Evolutionary conservation across 2,113 vertebrate genomes (phyloP), one percentile per base, ranked within the genome.

Genomic region (Stegostoma tigrinum): DNA sequence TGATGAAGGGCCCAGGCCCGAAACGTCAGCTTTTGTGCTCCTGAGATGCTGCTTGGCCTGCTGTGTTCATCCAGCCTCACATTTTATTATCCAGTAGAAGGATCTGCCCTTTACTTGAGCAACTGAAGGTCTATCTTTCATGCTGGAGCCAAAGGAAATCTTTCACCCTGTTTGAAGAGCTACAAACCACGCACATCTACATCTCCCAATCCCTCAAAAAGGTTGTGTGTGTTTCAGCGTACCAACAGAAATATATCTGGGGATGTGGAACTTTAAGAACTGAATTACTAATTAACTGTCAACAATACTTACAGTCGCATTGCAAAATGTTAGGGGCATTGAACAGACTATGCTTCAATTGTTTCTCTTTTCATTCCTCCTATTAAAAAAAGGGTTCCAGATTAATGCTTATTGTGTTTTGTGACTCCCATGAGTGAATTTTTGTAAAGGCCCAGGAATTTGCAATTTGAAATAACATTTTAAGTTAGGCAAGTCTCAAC

Each of bases 261-360:
- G 91, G 91, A 94, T 30, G 42, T 94, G 67, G n/a, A 94, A 70
- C 21, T 70, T 94, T 70, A 42, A 5, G 67, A 48, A 70, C 93
- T 70, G 38, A 94, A 94, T 94, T 45, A 94, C 93, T 70, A 94
- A 94, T 94, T 48, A 94, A 94, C 38, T 94, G 61, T 70, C 93
- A 94, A 94, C 72, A 70, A 94, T 42, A 94, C 38, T 70, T 48
- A 94, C 48, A 38, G 61, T 70, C 48, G 67, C 93, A 70, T 27
- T 70, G n/a, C 45, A 42, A 70, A 94, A 70, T 94, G 93, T 66
- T 70, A 27, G 70, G 66, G 67, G 23, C 38, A 68, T 94, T 70
- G 66, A 70, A 94, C 42, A 70, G 21, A 70, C 93, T 21, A 45
- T 70, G 38, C 38, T 70, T 27, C 21, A 70, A 30, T 67, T 94